Evolutionary conservation across 2,797 vertebrate species (phyloP), one percentile per base, ranked within the genome.

Genomic region (Strix occidentalis): DNA sequence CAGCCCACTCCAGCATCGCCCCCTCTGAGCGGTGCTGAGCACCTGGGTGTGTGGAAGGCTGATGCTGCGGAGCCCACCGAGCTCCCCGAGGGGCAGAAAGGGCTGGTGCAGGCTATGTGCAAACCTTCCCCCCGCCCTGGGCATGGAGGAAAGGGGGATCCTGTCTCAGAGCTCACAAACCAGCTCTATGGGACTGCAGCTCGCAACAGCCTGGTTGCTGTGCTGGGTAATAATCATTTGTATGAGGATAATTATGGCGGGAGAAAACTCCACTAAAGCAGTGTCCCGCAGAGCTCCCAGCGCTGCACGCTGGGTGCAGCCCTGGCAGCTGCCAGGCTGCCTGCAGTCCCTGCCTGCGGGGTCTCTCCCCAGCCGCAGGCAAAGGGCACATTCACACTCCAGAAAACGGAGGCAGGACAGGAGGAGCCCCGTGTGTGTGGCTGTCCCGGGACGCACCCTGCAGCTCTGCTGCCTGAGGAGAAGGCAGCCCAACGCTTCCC

Each of bases 191-290:
- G 33, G 61, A 70, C 45, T 29, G 53, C 57, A 93, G 61, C 53
- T 90, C 16, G 1, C 63, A 58, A 82, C 39, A 91, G 87, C 28
- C 68, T 72, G 13, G 20, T 39, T n/a, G 63, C 43, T 2, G 7
- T 2, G 20, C 64, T 33, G 50, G 13, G 64, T 80, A 70, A 83
- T 68, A 72, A 76, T 51, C 37, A 6, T 78, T 81, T 76, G 53
- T 66, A 51, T 24, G 48, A 83, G 26, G 68, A 61, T 83, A 95
- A 94, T 93, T 92, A 77, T 1, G 8, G 78, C 11, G 10, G 51
- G 51, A 89, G 86, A 89, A 89, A 96, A 90, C 84, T 90, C 74
- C 74, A 66, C 53, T 39, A 20, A 80, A 94, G 92, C 8, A 4
- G 79, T 16, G 61, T 80, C 91, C 89, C 11, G 1, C 92, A 71